Conservation (phyloP, 2,888 invertebrate species). For the Candidula unifasciata region DNA sequence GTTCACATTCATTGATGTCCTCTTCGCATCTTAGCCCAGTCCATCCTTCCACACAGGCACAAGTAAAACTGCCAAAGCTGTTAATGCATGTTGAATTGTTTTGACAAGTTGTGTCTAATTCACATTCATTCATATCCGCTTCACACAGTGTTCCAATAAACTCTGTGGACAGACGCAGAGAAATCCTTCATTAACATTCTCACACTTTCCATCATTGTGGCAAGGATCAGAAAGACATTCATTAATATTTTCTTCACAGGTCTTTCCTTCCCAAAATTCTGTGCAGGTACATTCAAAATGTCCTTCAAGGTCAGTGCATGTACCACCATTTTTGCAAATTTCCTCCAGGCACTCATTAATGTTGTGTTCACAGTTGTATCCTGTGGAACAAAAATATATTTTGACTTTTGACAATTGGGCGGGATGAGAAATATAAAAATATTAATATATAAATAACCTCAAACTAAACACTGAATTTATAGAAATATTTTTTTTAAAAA, state of each 20-base stretch:
- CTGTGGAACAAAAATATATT: neutral
- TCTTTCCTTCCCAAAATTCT: slow-evolving; percentile 41
- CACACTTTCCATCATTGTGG: slow-evolving; percentile 35
- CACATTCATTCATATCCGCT: slow-evolving; percentile 48
- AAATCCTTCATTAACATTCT: slow-evolving; percentile 42
- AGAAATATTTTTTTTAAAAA: too few species aligned
- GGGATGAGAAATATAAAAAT: too few species aligned
- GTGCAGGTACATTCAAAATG: slow-evolving; percentile 46
- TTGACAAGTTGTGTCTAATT: slow-evolving; percentile 3
- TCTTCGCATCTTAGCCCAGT: slow-evolving; percentile 28
- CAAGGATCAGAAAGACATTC: slow-evolving; percentile 47
- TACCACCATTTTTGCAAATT: slow-evolving; percentile 48
- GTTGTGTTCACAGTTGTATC: slow-evolving; percentile 33
- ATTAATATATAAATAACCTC: too few species aligned
- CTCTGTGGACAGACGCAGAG: slow-evolving; percentile 43
- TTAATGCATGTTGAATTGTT: slow-evolving; percentile 28
- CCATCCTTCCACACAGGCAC: slow-evolving; percentile 33
- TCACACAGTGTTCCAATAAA: slow-evolving; percentile 45
- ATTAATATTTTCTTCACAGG: slow-evolving; percentile 49
- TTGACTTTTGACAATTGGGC: too few species aligned
- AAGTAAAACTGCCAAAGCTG: slow-evolving; percentile 21
- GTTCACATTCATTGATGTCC: slow-evolving; percentile 38
- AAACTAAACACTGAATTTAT: too few species aligned
- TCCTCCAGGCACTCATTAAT: slow-evolving; percentile 48
- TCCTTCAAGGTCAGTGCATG: slow-evolving; percentile 41